These are phyloP conservation scores for Vombatus ursinus DNA, from an alignment of 2,113 vertebrate genomes.

Conservation along the genomic window DNA sequence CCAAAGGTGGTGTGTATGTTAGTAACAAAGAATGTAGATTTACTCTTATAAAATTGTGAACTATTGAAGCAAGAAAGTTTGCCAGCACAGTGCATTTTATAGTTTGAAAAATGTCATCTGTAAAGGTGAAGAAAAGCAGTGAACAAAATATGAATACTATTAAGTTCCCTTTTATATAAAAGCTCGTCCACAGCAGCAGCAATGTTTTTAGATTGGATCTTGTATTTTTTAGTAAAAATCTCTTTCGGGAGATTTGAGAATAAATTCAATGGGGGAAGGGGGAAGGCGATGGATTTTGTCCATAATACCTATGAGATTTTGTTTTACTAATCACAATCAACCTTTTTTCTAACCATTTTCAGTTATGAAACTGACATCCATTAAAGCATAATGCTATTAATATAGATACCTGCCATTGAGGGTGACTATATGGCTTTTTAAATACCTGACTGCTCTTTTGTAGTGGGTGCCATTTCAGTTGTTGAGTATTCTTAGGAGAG, in stretches of 20 bases:
- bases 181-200: conserved; percentile 36
- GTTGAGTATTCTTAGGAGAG: neutral
- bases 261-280: neutral
- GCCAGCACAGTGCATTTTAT: conserved; percentile 74
- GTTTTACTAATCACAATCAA: neutral
- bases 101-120: conserved; percentile 79
- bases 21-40: conserved; percentile 77
- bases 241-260: conserved; percentile 27
- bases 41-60: conserved; percentile 79
- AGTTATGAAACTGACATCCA: conserved; percentile 1
- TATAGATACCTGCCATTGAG: neutral
- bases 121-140: conserved; percentile 78
- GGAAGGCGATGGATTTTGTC: neutral
- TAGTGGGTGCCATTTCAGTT: neutral
- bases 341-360: conserved; percentile 42
- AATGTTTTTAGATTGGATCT: conserved; percentile 5
- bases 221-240: conserved; percentile 50
- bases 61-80: conserved; percentile 79
- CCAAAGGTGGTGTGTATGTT: conserved; percentile 75
- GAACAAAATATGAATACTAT: conserved; percentile 67
- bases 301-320: conserved; percentile 15
- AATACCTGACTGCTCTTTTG: neutral
- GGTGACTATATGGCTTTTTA: neutral
- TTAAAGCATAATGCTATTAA: conserved; percentile 24
- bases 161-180: conserved; percentile 24